These are phyloP conservation scores for Rhadinocentrus ornatus DNA, from an alignment of 2,797 vertebrate species.

Conservation along the genomic window DNA sequence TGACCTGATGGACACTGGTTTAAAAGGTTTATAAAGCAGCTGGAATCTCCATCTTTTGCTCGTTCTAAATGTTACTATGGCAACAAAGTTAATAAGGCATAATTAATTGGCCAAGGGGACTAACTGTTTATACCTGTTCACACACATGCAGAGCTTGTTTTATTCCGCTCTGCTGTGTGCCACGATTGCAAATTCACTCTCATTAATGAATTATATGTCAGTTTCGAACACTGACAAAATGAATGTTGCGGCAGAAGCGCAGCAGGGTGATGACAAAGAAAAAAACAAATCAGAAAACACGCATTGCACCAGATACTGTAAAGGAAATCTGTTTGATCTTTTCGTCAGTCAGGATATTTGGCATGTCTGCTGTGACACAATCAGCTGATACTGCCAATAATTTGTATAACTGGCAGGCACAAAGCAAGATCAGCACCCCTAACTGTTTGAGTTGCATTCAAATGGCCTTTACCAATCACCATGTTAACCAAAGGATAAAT, in stretches of 20 bases:
- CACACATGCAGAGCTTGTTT: constrained; percentile 20
- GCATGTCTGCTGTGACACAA: constrained; percentile 48
- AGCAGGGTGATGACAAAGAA: constrained; percentile 19
- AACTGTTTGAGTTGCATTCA: constrained; percentile 24
- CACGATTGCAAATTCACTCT: constrained; percentile 48
- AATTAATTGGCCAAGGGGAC: constrained; percentile 41
- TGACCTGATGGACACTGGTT: not conserved
- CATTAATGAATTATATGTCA: constrained; percentile 48
- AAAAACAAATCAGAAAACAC: constrained; percentile 28
- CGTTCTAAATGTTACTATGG: constrained; percentile 45
- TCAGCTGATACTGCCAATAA: constrained; percentile 32
- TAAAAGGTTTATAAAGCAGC: constrained; percentile 15
- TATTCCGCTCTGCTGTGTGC: constrained; percentile 34
- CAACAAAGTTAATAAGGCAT: constrained; percentile 42
- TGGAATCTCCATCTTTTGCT: constrained; percentile 26
- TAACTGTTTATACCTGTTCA: constrained; percentile 43
- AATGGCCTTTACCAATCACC: constrained; percentile 41
- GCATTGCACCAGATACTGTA: constrained; percentile 12
- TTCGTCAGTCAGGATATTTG: constrained; percentile 42
- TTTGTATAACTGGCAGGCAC: constrained; percentile 38
- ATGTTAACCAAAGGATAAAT: constrained; percentile 48
- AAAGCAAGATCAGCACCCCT: constrained; percentile 26
- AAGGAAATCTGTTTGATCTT: constrained; percentile 49
- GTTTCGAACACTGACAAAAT: constrained; percentile 21
- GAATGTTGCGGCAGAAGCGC: constrained; percentile 40